Evolutionary conservation across 2,888 invertebrate genomes (phyloP).

Genomic region (Linnaemya vulpina): DNA sequence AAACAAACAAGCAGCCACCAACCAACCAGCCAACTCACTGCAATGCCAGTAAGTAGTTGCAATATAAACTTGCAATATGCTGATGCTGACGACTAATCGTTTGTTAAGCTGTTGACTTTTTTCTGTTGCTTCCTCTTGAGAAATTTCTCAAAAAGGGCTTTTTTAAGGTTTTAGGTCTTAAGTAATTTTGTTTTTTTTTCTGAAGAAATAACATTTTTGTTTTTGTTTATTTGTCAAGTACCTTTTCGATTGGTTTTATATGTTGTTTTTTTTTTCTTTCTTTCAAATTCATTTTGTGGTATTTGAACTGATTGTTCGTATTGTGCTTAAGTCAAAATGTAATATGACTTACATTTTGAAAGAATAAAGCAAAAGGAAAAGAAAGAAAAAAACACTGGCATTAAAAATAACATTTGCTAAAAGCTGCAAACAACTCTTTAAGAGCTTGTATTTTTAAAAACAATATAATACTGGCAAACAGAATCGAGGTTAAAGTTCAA

Average conservation of each 20-base stretch:
- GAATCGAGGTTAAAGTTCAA: conserved; percentile 69
- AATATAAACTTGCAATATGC: conserved; percentile 51
- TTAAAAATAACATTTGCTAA: conserved; percentile 1
- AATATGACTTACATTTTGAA: conserved; percentile 69
- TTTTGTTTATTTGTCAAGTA: conserved; percentile 30
- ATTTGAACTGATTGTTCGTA: conserved; percentile 57
- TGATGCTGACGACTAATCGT: conserved; percentile 61
- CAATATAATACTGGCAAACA: conserved; percentile 55
- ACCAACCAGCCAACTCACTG: conserved; percentile 19
- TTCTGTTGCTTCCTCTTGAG: conserved; percentile 7
- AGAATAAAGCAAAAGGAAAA: conserved; percentile 6
- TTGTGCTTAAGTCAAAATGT: conserved; percentile 63
- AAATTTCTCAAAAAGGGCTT: conserved; percentile 58
- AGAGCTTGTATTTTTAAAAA: conserved; percentile 48
- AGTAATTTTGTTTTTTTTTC: conserved; percentile 40
- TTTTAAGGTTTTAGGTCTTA: conserved; percentile 42
- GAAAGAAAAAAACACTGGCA: neutral
- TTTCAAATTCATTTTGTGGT: conserved; percentile 38
- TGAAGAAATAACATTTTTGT: conserved; percentile 47
- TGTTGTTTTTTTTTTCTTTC: conserved; percentile 4
- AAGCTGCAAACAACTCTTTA: conserved; percentile 55
- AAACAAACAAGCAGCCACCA: conserved; percentile 25
- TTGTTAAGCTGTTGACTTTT: conserved; percentile 24
- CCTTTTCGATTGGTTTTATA: conserved; percentile 48
- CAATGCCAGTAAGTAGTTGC: conserved; percentile 24